These are phyloP conservation scores for Vulpes ferrilata DNA, from an alignment of 2,113 vertebrate species.

Conservation along the genomic window DNA sequence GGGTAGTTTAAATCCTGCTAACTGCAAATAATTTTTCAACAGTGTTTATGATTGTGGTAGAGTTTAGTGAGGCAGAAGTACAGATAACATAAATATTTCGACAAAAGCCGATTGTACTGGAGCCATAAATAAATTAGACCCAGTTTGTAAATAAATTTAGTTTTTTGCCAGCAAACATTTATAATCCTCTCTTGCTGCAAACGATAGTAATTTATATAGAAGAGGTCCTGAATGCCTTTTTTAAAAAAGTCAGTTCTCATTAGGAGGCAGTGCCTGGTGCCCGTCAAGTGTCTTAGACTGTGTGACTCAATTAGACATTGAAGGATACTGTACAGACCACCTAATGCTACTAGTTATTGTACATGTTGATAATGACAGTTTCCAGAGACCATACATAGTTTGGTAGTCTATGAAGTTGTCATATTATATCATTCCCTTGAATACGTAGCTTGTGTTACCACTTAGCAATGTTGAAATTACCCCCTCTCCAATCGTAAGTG, in stretches of 20 bases:
- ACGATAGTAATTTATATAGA: conserved; percentile 88
- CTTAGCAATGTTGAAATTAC: conserved; percentile 80
- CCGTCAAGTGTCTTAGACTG: conserved; percentile 92
- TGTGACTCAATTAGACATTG: conserved; percentile 90
- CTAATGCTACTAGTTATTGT: conserved; percentile 90
- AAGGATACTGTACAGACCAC: conserved; percentile 89
- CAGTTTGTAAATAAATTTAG: conserved; percentile 90
- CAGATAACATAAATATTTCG: conserved; percentile 91
- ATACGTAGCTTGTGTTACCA: conserved; percentile 82
- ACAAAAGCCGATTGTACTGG: conserved; percentile 86
- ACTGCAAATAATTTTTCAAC: conserved; percentile 91
- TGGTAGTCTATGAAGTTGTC: conserved; percentile 83
- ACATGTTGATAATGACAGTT: conserved; percentile 90
- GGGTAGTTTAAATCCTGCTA: conserved; percentile 91
- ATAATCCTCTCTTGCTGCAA: conserved; percentile 88
- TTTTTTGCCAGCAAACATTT: conserved; percentile 86
- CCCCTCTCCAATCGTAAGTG: conserved; percentile 68
- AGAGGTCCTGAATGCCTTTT: conserved; percentile 82
- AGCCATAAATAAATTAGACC: conserved; percentile 90
- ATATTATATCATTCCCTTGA: conserved; percentile 82
- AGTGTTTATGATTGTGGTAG: conserved; percentile 88
- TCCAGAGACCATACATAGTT: conserved; percentile 86
- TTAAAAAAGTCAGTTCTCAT: conserved; percentile 90
- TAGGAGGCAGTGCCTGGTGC: conserved; percentile 88
- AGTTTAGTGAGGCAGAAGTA: conserved; percentile 88